These are phyloP conservation scores for Orchesella cincta DNA, from an alignment of 1,140 invertebrate species.

Conservation along the genomic window DNA sequence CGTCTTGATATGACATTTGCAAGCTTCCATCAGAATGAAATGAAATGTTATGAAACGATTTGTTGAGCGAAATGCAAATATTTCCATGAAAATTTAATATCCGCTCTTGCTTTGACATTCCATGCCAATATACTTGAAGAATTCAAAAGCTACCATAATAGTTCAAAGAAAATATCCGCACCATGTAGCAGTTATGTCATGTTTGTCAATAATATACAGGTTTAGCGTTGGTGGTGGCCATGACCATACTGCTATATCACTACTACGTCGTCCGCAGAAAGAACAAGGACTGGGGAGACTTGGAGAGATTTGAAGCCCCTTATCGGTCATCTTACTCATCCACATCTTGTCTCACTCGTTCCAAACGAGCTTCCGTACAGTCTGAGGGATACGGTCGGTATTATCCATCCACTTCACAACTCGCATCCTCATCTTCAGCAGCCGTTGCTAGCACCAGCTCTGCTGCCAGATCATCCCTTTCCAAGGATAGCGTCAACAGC, in stretches of 20 bases:
- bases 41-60: too few relatives aligned
- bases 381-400: not conserved
- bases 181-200: too few relatives aligned
- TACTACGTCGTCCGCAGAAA: conserved; percentile 63
- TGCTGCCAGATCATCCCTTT: conserved; percentile 69
- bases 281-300: conserved; percentile 62
- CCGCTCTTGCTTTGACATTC: too few relatives aligned
- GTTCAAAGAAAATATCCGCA: too few relatives aligned
- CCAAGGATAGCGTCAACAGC: conserved; percentile 69
- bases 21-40: not conserved
- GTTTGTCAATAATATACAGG: too few relatives aligned
- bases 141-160: too few relatives aligned
- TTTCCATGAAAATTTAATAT: too few relatives aligned
- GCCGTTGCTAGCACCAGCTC: conserved; percentile 55
- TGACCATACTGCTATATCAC: conserved; percentile 67
- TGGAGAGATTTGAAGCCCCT: conserved; percentile 54
- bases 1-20: not conserved
- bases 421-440: not conserved
- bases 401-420: not conserved
- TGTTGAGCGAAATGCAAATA: too few relatives aligned
- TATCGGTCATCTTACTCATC: conserved; percentile 18
- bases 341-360: conserved; percentile 18
- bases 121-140: too few relatives aligned
- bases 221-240: conserved; percentile 64
- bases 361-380: conserved; percentile 17